Base-by-base conservation (phyloP, 2,113 vertebrate genomes). In the Oxyura jamaicensis region DNA sequence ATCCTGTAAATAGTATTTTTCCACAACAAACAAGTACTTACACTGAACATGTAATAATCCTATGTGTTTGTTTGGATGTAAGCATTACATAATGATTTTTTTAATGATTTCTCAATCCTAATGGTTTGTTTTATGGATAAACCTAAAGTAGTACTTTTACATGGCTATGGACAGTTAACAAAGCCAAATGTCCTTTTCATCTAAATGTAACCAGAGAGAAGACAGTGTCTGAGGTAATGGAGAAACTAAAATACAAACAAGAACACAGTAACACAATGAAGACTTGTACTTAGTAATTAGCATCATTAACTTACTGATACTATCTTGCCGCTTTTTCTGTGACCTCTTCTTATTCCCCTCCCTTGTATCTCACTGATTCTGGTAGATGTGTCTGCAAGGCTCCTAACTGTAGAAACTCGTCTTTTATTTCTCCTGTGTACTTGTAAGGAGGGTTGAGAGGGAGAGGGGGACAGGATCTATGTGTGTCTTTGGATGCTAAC, bases 201-300 rank as follows among this genome's bases (percentile, higher is more conserved):
- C 46, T 69, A n/a, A 85, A 55, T 31, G 15, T 74, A 67, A 63
- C 77, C 55, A n/a, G 19, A 74, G 95, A 92, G 92, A 73, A 93
- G 94, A 52, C n/a, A 33, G 65, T 25, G 41, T n/a, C 52, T 92
- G 77, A 94, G 73, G 73, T 91, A 83, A 93, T 84, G 83, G 83
- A 81, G 85, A 89, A 95, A 91, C 69, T 83, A 22, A 91, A 89
- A 84, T 12, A 2, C 65, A 74, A 76, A 75, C 17, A 72, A 80
- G 67, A 86, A 23, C 33, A 67, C 5, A 7, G 15, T 55, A 83
- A 48, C 52, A 67, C 73, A 90, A 72, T 91, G 46, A 81, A 81
- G 68, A 53, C 17, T 78, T 88, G 25, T 74, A 60, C 56, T 81
- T 78, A 20, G 28, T 86, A 84, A 68, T 92, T 59, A 92, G 21